These are phyloP conservation scores for Platysteira castanea DNA, from an alignment of 2,113 vertebrate species.

Conservation along the genomic window DNA sequence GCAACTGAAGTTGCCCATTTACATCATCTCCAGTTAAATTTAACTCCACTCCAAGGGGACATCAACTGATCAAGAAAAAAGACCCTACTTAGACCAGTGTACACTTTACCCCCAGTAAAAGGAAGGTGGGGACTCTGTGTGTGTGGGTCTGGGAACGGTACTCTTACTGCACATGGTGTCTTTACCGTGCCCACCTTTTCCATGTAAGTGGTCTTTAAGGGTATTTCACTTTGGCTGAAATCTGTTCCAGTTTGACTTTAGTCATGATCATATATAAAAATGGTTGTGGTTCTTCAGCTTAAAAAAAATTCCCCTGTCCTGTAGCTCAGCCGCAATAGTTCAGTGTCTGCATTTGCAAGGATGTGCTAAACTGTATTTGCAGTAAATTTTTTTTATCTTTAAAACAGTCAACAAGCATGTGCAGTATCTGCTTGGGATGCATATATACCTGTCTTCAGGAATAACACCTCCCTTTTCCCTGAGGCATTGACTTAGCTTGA, in stretches of 20 bases:
- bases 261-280: neutral
- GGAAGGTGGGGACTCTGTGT: accelerated
- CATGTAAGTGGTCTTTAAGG: neutral
- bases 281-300: neutral
- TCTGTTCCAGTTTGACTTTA: neutral
- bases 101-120: neutral
- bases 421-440: neutral
- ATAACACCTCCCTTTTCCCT: neutral
- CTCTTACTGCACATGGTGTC: neutral
- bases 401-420: neutral
- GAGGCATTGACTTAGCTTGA: neutral
- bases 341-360: neutral
- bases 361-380: neutral
- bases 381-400: neutral
- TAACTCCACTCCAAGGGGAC: neutral
- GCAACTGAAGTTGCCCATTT: neutral
- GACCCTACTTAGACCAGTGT: neutral
- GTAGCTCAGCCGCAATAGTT: neutral
- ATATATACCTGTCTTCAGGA: neutral
- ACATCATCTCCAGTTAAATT: neutral
- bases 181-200: neutral
- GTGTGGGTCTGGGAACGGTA: neutral
- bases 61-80: neutral
- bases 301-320: neutral
- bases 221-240: neutral